phyloP scores from a whole-genome alignment of 92 coral and sea anemone genomes.

The Diadumene lineata region DNA sequence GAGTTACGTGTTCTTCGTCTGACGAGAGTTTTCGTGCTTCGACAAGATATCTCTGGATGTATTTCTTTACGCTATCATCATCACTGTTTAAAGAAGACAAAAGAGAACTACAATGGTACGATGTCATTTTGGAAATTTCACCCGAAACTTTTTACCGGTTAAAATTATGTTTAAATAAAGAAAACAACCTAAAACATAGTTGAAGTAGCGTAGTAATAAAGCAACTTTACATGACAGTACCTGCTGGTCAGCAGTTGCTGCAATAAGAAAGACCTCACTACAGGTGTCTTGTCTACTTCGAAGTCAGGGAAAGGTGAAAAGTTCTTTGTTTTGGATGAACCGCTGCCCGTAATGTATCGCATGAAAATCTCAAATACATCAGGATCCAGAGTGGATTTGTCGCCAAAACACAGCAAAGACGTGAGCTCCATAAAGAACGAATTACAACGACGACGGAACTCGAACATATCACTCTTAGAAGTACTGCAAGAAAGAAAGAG shows the following conservation, averaged over 20 bases:
- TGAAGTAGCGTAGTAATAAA: neutral
- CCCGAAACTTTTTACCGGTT: neutral
- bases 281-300: slow-evolving; percentile 67
- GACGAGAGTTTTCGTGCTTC: slow-evolving; percentile 61
- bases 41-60: slow-evolving; percentile 60
- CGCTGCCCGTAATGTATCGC: slow-evolving; percentile 51
- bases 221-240: slow-evolving; percentile 16
- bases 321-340: slow-evolving; percentile 39
- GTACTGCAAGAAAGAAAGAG: slow-evolving; percentile 5
- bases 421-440: slow-evolving; percentile 85
- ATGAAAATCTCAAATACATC: slow-evolving; percentile 41
- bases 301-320: slow-evolving; percentile 71
- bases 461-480: slow-evolving; percentile 10
- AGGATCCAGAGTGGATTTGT: neutral
- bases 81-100: too few species aligned
- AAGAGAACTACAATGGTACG: too few species aligned
- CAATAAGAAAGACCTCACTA: slow-evolving; percentile 75
- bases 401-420: slow-evolving; percentile 72
- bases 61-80: slow-evolving; percentile 50
- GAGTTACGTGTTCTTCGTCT: slow-evolving; percentile 59
- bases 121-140: too few species aligned
- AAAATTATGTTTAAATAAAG: neutral
- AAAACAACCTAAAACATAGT: neutral
- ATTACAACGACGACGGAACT: slow-evolving; percentile 59
- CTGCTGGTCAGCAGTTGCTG: slow-evolving; percentile 75